phyloP scores from a whole-genome alignment of 2,888 invertebrate species.

The Tuberolachnus salignus region DNA sequence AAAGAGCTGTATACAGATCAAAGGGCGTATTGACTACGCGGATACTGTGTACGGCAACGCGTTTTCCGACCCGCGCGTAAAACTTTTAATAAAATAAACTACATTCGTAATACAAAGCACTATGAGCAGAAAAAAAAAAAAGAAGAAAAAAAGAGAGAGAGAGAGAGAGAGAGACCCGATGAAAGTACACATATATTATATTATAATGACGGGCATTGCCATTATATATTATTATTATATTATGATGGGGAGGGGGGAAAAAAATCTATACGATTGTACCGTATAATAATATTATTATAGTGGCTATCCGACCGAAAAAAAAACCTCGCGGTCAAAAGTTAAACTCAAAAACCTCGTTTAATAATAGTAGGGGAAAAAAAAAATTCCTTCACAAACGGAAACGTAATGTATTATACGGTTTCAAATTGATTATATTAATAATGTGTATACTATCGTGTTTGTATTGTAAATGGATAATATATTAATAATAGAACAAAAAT shows the following conservation, averaged over 20 bases:
- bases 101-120: conserved; percentile 44
- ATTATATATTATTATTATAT: conserved; percentile 16
- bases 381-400: conserved; percentile 33
- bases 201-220: conserved; percentile 50
- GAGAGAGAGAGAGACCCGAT: conserved; percentile 12
- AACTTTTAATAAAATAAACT: conserved; percentile 55
- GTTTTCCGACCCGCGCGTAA: conserved; percentile 41
- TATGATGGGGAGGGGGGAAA: neutral
- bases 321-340: conserved; percentile 52
- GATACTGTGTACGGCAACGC: neutral
- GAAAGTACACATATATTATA: conserved; percentile 30
- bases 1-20: conserved; percentile 41
- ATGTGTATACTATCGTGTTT: neutral
- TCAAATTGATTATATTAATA: conserved; percentile 39
- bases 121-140: neutral
- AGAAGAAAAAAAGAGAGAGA: neutral
- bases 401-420: conserved; percentile 3
- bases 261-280: conserved; percentile 35
- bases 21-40: conserved; percentile 19
- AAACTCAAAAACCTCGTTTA: conserved; percentile 40
- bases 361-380: conserved; percentile 11
- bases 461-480: conserved; percentile 20
- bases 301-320: conserved; percentile 30
- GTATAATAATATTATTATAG: neutral
- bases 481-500: too few species aligned